Base-by-base conservation (phyloP, 2,888 invertebrate genomes). In the Cosmia pyralina region DNA sequence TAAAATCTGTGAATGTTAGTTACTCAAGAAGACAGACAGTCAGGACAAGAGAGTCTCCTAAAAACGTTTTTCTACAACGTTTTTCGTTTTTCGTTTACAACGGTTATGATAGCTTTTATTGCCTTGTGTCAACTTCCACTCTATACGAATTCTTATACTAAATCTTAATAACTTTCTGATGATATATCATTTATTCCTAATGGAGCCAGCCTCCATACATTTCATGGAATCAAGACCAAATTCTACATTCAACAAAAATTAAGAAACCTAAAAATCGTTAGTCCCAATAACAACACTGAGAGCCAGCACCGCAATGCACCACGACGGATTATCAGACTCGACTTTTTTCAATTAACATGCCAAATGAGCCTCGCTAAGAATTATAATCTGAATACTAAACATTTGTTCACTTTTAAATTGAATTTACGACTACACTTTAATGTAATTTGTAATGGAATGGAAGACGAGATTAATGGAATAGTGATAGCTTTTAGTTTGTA, bases 281-380 rank as follows among this genome's bases (percentile, higher is more conserved):
- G 70, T 88, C 87, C 0, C 34, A 83, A 91, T 92, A 78, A 50
- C 34, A 73, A n/a, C 84, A n/a, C 4, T 69, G 86, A 86, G 84
- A 87, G 78, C 90, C 83, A 82, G 89, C 92, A 90, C 95, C 90
- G 94, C 94, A 94, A 89, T 94, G 95, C 95, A 94, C 92, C 91
- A 89, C 90, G 90, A 90, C 84, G 94, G 94, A 94, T 94, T 94
- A 94, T 91, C 91, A 91, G 90, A 85, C 88, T 89, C 88, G 87
- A 90, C 90, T 94, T 94, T 93, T 94, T 94, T 94, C 92, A 93
- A 94, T 94, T 94, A 94, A 93, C 91, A 90, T 91, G 87, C 90
- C 88, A 91, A 93, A 93, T 92, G 89, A 90, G 87, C 76, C 88
- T 85, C 75, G 85, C 87, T 85, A 85, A 88, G 89, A 93, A 90